phyloP scores from a whole-genome alignment of 2,888 invertebrate genomes.

The Keiferia lycopersicella region DNA sequence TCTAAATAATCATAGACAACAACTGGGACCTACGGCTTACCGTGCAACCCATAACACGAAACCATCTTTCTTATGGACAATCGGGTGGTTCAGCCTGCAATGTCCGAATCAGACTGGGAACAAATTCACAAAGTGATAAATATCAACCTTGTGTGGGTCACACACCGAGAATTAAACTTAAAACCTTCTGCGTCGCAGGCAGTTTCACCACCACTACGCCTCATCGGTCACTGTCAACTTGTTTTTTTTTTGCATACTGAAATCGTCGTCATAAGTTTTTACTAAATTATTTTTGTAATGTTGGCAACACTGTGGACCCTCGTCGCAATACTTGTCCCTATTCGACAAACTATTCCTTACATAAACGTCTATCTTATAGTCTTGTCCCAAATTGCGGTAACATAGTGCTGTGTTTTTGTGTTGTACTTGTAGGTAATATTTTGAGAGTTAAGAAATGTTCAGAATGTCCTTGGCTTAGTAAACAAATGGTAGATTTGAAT shows the following conservation, averaged over 20 bases:
- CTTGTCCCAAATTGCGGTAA: neutral
- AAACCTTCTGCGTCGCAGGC: too few species aligned
- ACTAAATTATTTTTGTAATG: neutral
- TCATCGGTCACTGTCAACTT: neutral
- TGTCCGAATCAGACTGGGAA: too few species aligned
- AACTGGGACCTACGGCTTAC: too few species aligned
- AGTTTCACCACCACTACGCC: too few species aligned
- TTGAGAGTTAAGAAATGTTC: neutral
- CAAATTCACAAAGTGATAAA: too few species aligned
- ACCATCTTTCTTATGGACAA: too few species aligned
- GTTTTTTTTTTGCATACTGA: neutral
- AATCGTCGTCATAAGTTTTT: neutral
- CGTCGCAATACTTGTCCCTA: neutral
- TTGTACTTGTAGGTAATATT: neutral
- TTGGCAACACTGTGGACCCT: neutral
- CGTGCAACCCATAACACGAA: too few species aligned
- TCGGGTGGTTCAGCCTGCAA: too few species aligned
- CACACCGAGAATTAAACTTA: too few species aligned
- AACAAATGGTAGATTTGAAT: too few species aligned
- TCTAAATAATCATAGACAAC: too few species aligned
- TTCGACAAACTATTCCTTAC: conserved; percentile 8
- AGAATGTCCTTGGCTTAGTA: neutral
- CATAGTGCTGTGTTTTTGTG: neutral
- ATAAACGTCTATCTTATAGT: neutral
- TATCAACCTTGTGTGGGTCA: too few species aligned